Evolutionary conservation across 2,888 invertebrate genomes (phyloP), one percentile per base, ranked within the genome.

Genomic region (Apocheima hispidaria): DNA sequence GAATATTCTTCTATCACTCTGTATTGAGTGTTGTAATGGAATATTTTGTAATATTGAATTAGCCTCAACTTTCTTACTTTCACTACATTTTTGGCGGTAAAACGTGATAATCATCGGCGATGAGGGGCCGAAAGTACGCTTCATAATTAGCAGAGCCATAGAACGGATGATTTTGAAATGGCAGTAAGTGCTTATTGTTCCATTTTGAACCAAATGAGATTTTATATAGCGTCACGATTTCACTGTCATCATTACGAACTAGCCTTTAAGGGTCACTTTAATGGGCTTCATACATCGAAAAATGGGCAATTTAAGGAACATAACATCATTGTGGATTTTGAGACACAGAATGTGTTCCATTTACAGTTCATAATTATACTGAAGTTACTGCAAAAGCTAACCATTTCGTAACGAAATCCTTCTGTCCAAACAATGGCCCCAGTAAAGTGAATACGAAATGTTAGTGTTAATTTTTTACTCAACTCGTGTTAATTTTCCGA

Each of bases 31-130:
- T 41, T 48, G 33, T 33, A 40, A 40, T 51, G 10, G 30, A 40
- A 51, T 40, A 51, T 51, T 51, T 40, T 28, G 51, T 40, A 30
- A 51, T 51, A 51, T 40, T 40, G 51, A 51, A 51, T 51, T 51
- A 51, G 51, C 40, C 28, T 3, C 51, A 20, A 51, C 51, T 51
- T 51, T 51, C 51, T 20, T 40, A 51, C 51, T 51, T 51, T 51
- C 51, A 26, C 51, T 50, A 38, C 36, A 26, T 38, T 38, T 50
- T 50, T 38, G 36, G 50, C 16, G 26, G 50, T 38, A 50, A 50
- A 51, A 30, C 40, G 40, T 51, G 51, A 40, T 51, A 28, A 40
- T 51, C 40, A 51, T 40, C 7, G 14, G 7, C 20, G 51, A 51
- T 51, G 51, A 51, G 51, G 40, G 51, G 51, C 28, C 40, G 26